These are phyloP conservation scores for Synergus gifuensis DNA, from an alignment of 2,888 invertebrate genomes.

Conservation along the genomic window DNA sequence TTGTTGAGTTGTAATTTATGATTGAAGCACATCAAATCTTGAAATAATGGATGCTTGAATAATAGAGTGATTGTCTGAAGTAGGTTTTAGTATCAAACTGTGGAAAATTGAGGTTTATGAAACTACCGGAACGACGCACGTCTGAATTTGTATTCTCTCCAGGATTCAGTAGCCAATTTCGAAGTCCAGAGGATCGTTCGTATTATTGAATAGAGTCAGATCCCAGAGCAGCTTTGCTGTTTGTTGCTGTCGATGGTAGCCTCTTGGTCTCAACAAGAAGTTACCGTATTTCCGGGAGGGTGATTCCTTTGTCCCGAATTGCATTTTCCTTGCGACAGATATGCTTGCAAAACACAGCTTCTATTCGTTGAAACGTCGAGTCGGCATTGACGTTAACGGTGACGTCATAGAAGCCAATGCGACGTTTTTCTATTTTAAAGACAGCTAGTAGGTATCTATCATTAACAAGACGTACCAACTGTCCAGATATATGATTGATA, in stretches of 20 bases:
- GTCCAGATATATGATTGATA: background rate
- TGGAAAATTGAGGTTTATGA: conserved; percentile 20
- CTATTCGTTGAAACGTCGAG: background rate
- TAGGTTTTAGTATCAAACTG: background rate
- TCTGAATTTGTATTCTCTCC: conserved; percentile 12
- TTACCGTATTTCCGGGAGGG: conserved; percentile 57
- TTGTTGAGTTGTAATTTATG: background rate
- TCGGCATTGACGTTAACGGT: background rate
- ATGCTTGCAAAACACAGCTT: conserved; percentile 41
- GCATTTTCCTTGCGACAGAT: conserved; percentile 52
- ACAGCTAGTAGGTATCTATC: background rate
- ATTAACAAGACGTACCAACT: background rate
- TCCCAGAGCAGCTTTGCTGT: conserved; percentile 39
- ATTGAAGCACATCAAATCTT: background rate
- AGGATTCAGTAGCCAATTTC: conserved; percentile 3
- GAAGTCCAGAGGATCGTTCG: conserved; percentile 25
- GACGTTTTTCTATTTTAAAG: background rate
- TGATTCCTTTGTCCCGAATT: conserved; percentile 60
- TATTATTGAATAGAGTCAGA: conserved; percentile 47
- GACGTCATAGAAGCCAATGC: background rate
- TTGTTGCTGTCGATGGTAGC: conserved; percentile 16
- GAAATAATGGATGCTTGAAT: background rate
- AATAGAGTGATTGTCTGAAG: background rate
- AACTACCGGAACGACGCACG: background rate
- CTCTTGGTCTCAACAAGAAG: conserved; percentile 48